A percentile compares a stretch with the other conserved stretches of the same genome.
These are phyloP conservation scores for Dryobotodes eremita DNA, from an alignment of 2,888 invertebrate genomes.

Conservation along the genomic window DNA sequence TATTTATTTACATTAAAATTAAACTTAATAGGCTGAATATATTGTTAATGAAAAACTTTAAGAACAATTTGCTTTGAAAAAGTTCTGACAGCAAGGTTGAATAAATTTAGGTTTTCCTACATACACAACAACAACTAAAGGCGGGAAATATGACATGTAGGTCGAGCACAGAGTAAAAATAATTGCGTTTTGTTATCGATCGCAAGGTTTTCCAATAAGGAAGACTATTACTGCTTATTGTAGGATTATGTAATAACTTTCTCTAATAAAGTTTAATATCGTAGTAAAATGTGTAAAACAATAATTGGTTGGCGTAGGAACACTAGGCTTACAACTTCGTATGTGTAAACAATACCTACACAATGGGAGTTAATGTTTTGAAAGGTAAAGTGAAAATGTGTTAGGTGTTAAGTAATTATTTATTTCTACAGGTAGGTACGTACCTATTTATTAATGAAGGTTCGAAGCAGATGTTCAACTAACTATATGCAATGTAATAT, in stretches of 20 bases:
- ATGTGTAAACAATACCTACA: slow-evolving; percentile 1
- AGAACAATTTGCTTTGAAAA: not conserved
- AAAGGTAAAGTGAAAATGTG: slow-evolving; percentile 37
- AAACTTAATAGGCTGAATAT: not conserved
- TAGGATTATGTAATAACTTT: slow-evolving; percentile 49
- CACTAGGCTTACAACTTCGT: slow-evolving; percentile 12
- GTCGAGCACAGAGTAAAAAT: slow-evolving; percentile 21
- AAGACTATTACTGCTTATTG: slow-evolving; percentile 30
- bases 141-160: slow-evolving; percentile 44
- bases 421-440: not conserved
- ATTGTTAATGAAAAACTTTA: too few species aligned
- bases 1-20: not conserved
- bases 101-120: slow-evolving; percentile 5
- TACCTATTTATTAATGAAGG: not conserved
- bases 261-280: slow-evolving; percentile 46
- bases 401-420: not conserved
- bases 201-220: slow-evolving; percentile 49
- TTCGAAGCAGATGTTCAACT: not conserved
- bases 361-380: slow-evolving; percentile 15
- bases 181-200: slow-evolving; percentile 48
- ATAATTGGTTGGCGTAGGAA: slow-evolving; percentile 30
- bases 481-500: not conserved
- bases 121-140: not conserved
- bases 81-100: not conserved
- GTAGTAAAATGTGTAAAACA: slow-evolving; percentile 46